Base-by-base conservation (phyloP, 2,888 invertebrate species). In the Cancer borealis region DNA sequence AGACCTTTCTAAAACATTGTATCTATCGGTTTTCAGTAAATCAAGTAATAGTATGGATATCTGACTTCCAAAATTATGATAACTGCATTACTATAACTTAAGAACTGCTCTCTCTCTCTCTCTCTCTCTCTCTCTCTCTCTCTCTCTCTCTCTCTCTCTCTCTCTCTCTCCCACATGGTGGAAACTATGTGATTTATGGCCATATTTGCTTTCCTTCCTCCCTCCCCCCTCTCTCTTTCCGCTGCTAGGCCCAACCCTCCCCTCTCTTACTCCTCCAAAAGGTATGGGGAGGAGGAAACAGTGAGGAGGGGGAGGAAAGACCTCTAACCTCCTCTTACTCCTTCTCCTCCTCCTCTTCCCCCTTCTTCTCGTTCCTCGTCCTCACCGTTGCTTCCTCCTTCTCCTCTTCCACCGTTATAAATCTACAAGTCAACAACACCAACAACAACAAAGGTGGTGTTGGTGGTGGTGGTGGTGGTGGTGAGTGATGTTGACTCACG, bases 81-180 rank as follows among this genome's bases (percentile, higher is more conserved):
- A 54, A 54, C 17, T 54, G 17, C 54, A 54, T 39, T 39, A 39
- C 39, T 54, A 54, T 54, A 54, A 17, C 17, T 54, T 54, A 54
- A 54, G 12, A 54, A 12, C 26, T 73, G 6, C 4, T 8, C 73
- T 79, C 3, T 30, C 30, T 79, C 79, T 79, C 79, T 79, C 79
- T 79, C 79, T 79, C 79, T 79, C 79, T 79, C 47, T 88, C 46
- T 47, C 49, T 88, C 46, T 88, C 47, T 88, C 49, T 88, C 49
- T 47, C 49, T 88, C 49, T 47, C 46, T 88, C 88, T 88, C 60
- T 54, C 91, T n/a, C 60, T 54, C 49, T 17, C 49, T 46, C 60
- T 49, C 45, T 54, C 49, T 90, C 60, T 54, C 60, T 49, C 6
- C 6, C 91, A 60, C 60, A 60, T 79, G 79, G 79, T 30, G 79